Conservation (phyloP, 2,888 invertebrate genomes). For the Onchidella celtica region DNA sequence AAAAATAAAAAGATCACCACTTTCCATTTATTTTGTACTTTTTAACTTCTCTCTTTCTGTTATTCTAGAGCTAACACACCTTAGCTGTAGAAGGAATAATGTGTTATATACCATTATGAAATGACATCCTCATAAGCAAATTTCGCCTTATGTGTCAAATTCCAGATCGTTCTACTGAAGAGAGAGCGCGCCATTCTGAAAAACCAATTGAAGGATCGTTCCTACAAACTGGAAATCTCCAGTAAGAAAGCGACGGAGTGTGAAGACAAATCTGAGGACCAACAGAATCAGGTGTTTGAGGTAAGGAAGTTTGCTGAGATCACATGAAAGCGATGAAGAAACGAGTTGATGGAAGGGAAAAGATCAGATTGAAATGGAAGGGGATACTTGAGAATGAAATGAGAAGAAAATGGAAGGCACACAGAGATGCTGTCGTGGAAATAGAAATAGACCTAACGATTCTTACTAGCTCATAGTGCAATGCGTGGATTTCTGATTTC, state of each 20-base stretch:
- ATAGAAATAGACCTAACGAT: no score
- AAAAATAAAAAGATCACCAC: no score
- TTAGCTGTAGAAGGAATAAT: no score
- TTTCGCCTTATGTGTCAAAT: no score
- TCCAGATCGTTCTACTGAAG: constrained; percentile 58
- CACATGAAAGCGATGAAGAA: neutral
- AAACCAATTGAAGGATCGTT: constrained; percentile 68
- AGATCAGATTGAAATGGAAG: neutral
- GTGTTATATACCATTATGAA: no score
- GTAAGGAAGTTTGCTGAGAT: neutral
- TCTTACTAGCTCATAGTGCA: no score
- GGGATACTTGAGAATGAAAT: neutral
- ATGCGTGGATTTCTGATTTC: no score
- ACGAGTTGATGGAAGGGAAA: neutral
- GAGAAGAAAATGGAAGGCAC: constrained; percentile 54
- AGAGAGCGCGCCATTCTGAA: constrained; percentile 68
- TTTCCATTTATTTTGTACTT: no score
- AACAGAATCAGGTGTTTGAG: constrained; percentile 43
- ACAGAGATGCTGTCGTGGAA: no score
- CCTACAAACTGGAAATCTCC: constrained; percentile 57
- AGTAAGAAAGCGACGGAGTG: constrained; percentile 55
- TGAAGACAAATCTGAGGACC: constrained; percentile 29
- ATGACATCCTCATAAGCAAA: no score
- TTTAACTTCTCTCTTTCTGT: no score
- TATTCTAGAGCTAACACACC: no score